Evolutionary conservation across 2,113 vertebrate species (phyloP), one percentile per base, ranked within the genome.

Genomic region (Cathartes aura): DNA sequence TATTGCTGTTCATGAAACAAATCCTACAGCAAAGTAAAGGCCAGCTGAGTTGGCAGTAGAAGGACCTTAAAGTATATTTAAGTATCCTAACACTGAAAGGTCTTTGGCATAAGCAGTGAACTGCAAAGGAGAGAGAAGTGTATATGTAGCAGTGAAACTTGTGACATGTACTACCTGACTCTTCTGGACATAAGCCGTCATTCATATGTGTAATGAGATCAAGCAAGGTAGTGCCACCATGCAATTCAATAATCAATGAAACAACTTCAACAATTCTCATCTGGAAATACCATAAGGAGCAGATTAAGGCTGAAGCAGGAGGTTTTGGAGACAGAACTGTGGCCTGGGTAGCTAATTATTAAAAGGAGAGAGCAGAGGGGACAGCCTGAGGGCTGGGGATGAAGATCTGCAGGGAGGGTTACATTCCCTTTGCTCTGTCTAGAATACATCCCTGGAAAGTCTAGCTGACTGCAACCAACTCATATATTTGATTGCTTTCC

Each of bases 201-300:
- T 52, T 80, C 15, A 8, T 40, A 45, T 4, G 4, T 48, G 20
- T 18, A 40, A 22, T 60, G 36, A 80, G 5, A 36, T 0, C 0
- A 67, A 63, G 27, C 20, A 82, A 86, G 36, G 20, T 12, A 36
- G 8, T 10, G 8, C 16, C 56, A 43, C 13, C 9, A 43, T 32
- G 11, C 11, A 72, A 29, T 62, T 67, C 12, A 80, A 52, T 21
- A 82, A 56, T 53, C 27, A 68, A 6, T 52, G 14, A 43, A 90
- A 56, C 4, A 76, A 53, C 16, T 63, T 90, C 9, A 56, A 60
- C 6, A 56, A 0, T 36, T 66, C 19, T 64, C 18, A 48, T 19
- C 29, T 70, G 23, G 20, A 84, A 56, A 52, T 43, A 72, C 5
- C 38, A 0, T 36, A 34, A 43, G 12, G 10, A 75, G 10, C 18